Percentiles rank a stretch among this genome's conserved stretches.
These are phyloP conservation scores for Sebastes oblongus DNA, from an alignment of 2,797 vertebrate genomes.

Conservation along the genomic window DNA sequence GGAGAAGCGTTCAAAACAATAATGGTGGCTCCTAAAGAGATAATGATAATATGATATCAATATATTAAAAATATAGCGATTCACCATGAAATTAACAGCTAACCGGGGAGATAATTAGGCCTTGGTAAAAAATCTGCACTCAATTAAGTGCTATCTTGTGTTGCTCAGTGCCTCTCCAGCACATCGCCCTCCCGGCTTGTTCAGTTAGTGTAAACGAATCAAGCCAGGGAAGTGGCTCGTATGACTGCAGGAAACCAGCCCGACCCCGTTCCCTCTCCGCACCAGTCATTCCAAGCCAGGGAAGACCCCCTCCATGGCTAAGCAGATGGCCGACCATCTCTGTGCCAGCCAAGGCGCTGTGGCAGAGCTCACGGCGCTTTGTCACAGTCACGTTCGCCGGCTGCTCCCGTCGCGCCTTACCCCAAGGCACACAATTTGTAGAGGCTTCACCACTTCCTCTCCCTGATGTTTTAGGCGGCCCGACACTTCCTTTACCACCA, in stretches of 20 bases:
- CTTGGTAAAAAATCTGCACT: constrained; percentile 50
- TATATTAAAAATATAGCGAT: constrained; percentile 3
- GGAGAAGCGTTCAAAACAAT: too few relatives aligned
- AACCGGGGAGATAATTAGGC: constrained; percentile 48
- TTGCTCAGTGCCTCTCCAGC: constrained; percentile 41
- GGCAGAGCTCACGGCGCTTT: constrained; percentile 63
- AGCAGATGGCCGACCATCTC: constrained; percentile 76
- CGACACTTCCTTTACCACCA: constrained; percentile 50
- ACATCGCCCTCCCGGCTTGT: constrained; percentile 36
- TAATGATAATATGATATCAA: neutral
- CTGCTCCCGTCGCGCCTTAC: constrained; percentile 51
- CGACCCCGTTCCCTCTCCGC: constrained; percentile 20
- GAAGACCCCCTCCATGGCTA: constrained; percentile 70
- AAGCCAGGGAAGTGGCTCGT: constrained; percentile 58
- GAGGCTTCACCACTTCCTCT: constrained; percentile 53
- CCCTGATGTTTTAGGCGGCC: constrained; percentile 40
- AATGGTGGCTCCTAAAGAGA: too few relatives aligned
- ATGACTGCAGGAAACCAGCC: constrained; percentile 55
- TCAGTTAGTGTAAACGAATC: constrained; percentile 64
- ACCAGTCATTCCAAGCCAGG: constrained; percentile 55
- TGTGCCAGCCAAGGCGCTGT: constrained; percentile 55
- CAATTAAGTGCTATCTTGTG: constrained; percentile 56
- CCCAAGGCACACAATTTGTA: constrained; percentile 47
- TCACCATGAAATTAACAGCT: constrained; percentile 38
- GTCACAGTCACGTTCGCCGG: constrained; percentile 71